Percentiles rank a stretch among this genome's conserved stretches.
Conservation (phyloP, 2,113 vertebrate species). For the Lophotis ruficrista region DNA sequence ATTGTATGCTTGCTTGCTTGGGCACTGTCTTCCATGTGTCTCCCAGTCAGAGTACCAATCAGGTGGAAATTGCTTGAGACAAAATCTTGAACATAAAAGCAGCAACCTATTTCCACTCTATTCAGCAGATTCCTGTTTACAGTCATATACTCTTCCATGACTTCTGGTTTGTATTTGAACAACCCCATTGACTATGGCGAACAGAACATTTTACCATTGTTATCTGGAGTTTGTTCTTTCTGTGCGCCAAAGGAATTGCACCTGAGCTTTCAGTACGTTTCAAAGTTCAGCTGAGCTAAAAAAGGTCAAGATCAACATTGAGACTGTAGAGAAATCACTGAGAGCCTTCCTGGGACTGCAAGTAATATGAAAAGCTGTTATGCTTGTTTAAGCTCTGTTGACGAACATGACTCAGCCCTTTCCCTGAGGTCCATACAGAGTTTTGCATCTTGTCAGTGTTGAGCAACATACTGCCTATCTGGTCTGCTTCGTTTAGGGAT, state of each 20-base stretch:
- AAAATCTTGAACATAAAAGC: background rate
- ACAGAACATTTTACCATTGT: background rate
- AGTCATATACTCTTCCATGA: background rate
- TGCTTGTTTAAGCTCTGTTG: constrained; percentile 12
- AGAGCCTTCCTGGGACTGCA: background rate
- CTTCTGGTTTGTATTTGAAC: background rate
- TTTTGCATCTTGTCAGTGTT: background rate
- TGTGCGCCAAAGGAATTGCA: background rate
- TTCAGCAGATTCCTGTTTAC: background rate
- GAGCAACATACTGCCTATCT: background rate
- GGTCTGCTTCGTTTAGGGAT: background rate
- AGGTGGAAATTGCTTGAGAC: background rate
- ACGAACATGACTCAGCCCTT: background rate
- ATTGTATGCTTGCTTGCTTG: background rate
- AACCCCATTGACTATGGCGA: background rate
- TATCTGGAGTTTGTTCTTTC: background rate
- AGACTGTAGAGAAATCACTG: background rate
- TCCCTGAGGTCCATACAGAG: background rate
- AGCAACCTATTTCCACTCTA: background rate
- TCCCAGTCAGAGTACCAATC: background rate
- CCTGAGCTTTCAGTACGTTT: background rate
- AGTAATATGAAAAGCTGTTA: constrained; percentile 10
- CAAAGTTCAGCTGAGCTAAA: constrained; percentile 44
- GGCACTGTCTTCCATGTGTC: background rate
- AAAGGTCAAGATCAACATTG: constrained; percentile 9